Base-by-base conservation (phyloP, 2,888 invertebrate species). In the Diogma glabrata region DNA sequence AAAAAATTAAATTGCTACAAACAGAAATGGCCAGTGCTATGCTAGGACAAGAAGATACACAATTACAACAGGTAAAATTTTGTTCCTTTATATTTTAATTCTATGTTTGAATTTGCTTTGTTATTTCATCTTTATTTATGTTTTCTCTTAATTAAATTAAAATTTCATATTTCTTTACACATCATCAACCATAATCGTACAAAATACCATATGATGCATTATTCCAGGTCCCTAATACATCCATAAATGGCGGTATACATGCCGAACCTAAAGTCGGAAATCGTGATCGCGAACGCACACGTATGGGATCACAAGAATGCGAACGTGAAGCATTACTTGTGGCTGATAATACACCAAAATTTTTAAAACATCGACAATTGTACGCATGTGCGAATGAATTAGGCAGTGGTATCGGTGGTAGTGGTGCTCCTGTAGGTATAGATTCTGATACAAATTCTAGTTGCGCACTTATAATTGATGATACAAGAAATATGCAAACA, bases 1-100 rank as follows among this genome's bases (percentile, higher is more conserved):
- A 89, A 68, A 90, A 90, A 73, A 90, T 90, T 66, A 81, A 84
- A 63, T 78, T 90, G 65, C 73, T 90, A 55, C 79, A 79, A 61
- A 79, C 77, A 54, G 84, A 85, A 63, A 67, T 78, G 57, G 77
- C 79, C 46, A 72, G 74, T 38, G 72, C 73, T 3, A 74, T 74
- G 60, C 57, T 61, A 52, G 59, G 59, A 54, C 60, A 57, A 51
- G 59, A 64, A 52, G 50, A 75, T 58, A 60, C 54, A 38, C 56
- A 54, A 51, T 28, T 56, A 45, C 54, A 53, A 50, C 59, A 59
- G 56, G 59, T 59, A 16, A 8, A 22, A 38, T 19, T 38, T 38
- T 43, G 12, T 40, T 40, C 14, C 8, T 43, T 43, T 40, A 9
- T 20, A n/a, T n/a, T n/a, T n/a, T 43, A 12, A 20, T 40, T 40